Conservation (phyloP, 2,113 vertebrate species). For the Equus przewalskii region DNA sequence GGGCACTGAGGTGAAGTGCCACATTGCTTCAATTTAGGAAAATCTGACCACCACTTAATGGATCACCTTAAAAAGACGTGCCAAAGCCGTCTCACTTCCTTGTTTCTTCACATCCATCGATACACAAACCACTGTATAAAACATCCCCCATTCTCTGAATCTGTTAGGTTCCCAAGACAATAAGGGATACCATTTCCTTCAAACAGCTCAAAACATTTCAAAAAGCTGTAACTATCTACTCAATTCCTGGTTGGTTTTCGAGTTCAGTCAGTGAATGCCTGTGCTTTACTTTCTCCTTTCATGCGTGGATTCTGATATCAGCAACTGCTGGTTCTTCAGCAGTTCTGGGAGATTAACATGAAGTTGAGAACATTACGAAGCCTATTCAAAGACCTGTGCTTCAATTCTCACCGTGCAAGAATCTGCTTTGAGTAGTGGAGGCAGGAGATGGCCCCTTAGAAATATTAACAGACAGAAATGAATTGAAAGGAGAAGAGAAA, state of each 20-base stretch:
- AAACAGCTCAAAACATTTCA: background rate
- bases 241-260: background rate
- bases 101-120: background rate
- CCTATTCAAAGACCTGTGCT: background rate
- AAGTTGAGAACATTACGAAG: background rate
- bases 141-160: background rate
- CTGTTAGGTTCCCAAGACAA: background rate
- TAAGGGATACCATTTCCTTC: background rate
- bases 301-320: rapidly evolving
- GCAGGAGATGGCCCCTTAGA: background rate
- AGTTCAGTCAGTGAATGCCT: background rate
- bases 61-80: background rate
- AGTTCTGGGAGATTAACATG: background rate
- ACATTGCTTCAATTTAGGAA: background rate
- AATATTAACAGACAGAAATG: background rate
- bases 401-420: background rate
- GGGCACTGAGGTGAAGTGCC: rapidly evolving
- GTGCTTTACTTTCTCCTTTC: background rate
- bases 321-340: background rate
- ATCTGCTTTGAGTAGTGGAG: background rate
- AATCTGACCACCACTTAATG: background rate
- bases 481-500: background rate
- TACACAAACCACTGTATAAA: background rate
- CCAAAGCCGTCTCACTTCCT: background rate
- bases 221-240: background rate